These are phyloP conservation scores for Drosophila bocki DNA, from an alignment of 1,140 invertebrate genomes.

Conservation along the genomic window DNA sequence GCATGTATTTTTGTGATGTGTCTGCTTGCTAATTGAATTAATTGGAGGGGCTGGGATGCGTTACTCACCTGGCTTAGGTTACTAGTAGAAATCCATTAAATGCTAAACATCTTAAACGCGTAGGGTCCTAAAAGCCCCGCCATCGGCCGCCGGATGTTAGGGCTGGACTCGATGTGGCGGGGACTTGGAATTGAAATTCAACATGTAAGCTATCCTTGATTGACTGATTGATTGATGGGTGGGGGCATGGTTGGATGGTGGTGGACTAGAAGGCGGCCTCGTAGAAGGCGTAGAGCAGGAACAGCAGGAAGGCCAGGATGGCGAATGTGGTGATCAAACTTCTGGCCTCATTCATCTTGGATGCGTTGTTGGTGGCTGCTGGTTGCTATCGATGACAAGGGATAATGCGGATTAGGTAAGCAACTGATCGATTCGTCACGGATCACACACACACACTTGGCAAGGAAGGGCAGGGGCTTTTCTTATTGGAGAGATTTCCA, in stretches of 20 bases:
- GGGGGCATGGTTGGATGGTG: conserved; percentile 14
- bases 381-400: conserved; percentile 36
- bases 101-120: conserved; percentile 77
- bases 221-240: conserved; percentile 28
- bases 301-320: conserved; percentile 78
- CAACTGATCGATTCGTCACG: conserved; percentile 16
- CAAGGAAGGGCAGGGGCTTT: conserved; percentile 7
- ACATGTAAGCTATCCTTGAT: conserved; percentile 78
- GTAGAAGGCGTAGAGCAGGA: conserved; percentile 81
- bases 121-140: conserved; percentile 66
- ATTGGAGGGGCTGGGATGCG: conserved; percentile 7
- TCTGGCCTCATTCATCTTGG: conserved; percentile 83
- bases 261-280: conserved; percentile 75
- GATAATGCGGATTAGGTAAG: conserved; percentile 30
- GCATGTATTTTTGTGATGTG: conserved; percentile 14
- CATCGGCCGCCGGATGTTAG: conserved; percentile 32
- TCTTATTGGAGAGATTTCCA: conserved; percentile 29
- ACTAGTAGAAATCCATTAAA: conserved; percentile 81
- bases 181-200: conserved; percentile 77
- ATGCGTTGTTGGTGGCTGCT: conserved; percentile 47
- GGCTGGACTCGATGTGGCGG: conserved; percentile 23
- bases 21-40: conserved; percentile 38
- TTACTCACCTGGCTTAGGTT: conserved; percentile 74
- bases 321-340: conserved; percentile 84
- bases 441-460: conserved; percentile 38